These are phyloP conservation scores for Scaptomyza parva DNA, from an alignment of 2,888 invertebrate genomes.

Conservation along the genomic window DNA sequence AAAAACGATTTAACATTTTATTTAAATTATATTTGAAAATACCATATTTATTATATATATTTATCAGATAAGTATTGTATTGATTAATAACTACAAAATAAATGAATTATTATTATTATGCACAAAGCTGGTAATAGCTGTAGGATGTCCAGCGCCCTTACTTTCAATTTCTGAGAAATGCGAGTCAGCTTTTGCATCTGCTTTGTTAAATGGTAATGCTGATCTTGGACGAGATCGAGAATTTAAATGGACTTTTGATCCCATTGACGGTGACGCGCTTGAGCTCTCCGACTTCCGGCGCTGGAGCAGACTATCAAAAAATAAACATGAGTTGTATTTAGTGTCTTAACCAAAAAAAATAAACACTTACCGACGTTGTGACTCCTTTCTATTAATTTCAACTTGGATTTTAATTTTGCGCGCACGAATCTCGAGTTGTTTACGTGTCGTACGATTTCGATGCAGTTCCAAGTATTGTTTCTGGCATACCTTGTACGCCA, in stretches of 20 bases:
- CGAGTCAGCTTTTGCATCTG: not conserved
- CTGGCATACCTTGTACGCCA: slow-evolving; percentile 35
- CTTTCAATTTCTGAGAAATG: not conserved
- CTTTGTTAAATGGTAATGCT: too few species aligned
- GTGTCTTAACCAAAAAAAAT: not conserved
- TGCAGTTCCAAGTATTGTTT: slow-evolving; percentile 45
- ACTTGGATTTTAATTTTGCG: slow-evolving; percentile 38
- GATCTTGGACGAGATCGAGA: not conserved
- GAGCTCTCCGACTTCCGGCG: not conserved
- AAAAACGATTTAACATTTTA: not conserved
- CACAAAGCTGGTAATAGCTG: slow-evolving; percentile 42
- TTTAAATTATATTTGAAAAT: slow-evolving; percentile 7
- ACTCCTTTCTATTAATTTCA: slow-evolving; percentile 9
- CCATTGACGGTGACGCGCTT: not conserved
- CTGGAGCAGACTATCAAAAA: not conserved
- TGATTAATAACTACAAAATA: slow-evolving; percentile 41
- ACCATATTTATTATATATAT: not conserved
- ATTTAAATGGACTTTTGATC: not conserved
- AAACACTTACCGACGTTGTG: slow-evolving; percentile 22
- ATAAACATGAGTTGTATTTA: too few species aligned
- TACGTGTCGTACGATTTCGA: slow-evolving; percentile 40
- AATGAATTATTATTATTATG: slow-evolving; percentile 51
- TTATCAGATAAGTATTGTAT: not conserved
- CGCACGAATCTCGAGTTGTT: slow-evolving; percentile 40
- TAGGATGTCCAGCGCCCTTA: not conserved